These are phyloP conservation scores for Oplegnathus fasciatus DNA, from an alignment of 2,113 vertebrate species.

Conservation along the genomic window DNA sequence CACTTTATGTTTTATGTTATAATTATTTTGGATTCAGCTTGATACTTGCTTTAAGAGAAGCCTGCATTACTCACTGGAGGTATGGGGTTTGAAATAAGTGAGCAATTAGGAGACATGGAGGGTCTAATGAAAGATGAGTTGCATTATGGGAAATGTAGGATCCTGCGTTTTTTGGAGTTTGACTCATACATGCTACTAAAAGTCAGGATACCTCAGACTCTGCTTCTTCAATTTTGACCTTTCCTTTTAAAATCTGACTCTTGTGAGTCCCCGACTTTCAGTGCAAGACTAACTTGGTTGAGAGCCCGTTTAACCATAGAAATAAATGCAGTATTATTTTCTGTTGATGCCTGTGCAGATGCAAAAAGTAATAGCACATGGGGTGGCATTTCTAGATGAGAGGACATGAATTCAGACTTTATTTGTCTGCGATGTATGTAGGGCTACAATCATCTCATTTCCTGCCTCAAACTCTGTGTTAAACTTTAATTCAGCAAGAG, in stretches of 20 bases:
- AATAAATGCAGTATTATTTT: neutral
- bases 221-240: neutral
- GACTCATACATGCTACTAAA: accelerated
- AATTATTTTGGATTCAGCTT: neutral
- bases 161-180: neutral
- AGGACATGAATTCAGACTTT: neutral
- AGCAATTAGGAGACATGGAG: neutral
- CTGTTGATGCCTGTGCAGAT: slow-evolving; percentile 11
- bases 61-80: neutral
- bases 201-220: neutral
- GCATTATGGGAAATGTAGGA: slow-evolving; percentile 26
- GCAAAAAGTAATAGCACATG: slow-evolving; percentile 6
- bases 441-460: slow-evolving; percentile 21
- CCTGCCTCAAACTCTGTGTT: neutral
- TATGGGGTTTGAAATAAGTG: neutral
- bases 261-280: neutral
- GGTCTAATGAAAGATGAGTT: neutral
- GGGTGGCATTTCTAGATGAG: neutral
- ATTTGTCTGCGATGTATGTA: neutral
- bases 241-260: neutral
- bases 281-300: neutral
- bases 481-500: neutral
- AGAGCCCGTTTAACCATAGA: slow-evolving; percentile 24
- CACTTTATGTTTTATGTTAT: neutral
- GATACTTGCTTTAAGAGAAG: neutral